Evolutionary conservation across 2,113 vertebrate species (phyloP).

Genomic region (Chinchilla lanigera): DNA sequence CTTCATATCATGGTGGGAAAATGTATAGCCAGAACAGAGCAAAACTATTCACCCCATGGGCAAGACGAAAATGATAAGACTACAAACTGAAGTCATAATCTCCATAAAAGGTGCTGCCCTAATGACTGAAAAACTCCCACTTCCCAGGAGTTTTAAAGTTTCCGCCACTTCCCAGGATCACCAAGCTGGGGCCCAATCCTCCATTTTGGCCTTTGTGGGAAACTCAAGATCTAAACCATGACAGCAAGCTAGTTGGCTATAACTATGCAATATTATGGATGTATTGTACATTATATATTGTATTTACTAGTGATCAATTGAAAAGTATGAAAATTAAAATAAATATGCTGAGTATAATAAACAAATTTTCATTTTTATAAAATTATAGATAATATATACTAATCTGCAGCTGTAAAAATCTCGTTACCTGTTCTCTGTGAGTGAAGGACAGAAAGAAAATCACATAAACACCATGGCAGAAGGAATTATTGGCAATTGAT

Average conservation of each 20-base stretch:
- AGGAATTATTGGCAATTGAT: neutral
- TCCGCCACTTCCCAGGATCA: neutral
- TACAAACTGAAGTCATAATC: neutral
- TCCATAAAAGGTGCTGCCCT: neutral
- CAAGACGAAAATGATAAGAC: neutral
- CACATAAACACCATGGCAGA: too few species aligned
- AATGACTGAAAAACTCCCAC: too few species aligned
- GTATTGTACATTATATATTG: neutral
- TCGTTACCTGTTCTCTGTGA: neutral
- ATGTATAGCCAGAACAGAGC: neutral
- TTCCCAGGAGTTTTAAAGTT: too few species aligned
- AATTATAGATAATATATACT: neutral
- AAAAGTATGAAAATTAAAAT: neutral
- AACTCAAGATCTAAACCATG: neutral
- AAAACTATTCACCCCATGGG: too few species aligned
- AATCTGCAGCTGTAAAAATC: neutral
- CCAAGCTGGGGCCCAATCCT: neutral
- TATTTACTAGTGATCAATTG: neutral
- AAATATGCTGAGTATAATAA: neutral
- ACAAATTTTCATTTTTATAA: neutral
- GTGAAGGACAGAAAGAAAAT: neutral
- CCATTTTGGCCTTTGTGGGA: neutral
- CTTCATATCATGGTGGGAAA: rapidly evolving
- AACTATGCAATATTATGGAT: neutral
- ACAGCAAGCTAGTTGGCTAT: neutral